Conservation (phyloP, 2,113 vertebrate species). For the Platycercus adscitus region DNA sequence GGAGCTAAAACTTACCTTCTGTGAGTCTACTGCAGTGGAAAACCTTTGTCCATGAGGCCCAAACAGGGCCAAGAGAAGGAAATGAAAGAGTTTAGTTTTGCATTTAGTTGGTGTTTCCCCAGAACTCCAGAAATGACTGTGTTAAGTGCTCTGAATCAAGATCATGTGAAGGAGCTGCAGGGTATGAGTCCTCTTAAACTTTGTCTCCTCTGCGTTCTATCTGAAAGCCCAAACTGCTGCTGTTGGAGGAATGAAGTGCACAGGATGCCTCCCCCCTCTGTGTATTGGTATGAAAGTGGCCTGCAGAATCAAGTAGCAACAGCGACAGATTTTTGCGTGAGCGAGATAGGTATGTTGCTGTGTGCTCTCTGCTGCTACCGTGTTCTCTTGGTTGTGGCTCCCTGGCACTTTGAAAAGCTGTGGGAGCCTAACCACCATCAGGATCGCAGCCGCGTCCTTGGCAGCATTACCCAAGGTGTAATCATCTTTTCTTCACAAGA, state of each 20-base stretch:
- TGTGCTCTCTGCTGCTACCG: not conserved
- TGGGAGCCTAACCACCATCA: not conserved
- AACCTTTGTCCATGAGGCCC: not conserved
- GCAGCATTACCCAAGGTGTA: accelerated
- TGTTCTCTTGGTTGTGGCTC: not conserved
- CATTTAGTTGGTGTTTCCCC: not conserved
- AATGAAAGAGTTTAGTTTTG: not conserved
- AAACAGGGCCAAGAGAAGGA: not conserved
- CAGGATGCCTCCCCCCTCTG: not conserved
- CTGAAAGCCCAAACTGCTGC: not conserved
- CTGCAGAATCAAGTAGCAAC: not conserved
- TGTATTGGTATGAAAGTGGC: not conserved
- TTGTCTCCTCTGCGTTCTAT: not conserved
- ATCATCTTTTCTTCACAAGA: not conserved
- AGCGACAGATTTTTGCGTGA: not conserved
- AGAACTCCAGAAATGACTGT: not conserved
- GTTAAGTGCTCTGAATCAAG: not conserved
- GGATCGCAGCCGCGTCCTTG: accelerated
- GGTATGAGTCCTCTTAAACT: not conserved
- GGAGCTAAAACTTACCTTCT: not conserved
- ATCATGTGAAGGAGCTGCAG: not conserved
- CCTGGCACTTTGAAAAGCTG: not conserved
- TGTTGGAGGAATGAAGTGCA: not conserved
- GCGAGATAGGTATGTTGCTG: accelerated
- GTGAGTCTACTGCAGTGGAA: not conserved